Conservation (phyloP, 2,888 invertebrate species). For the Morpho achilles region DNA sequence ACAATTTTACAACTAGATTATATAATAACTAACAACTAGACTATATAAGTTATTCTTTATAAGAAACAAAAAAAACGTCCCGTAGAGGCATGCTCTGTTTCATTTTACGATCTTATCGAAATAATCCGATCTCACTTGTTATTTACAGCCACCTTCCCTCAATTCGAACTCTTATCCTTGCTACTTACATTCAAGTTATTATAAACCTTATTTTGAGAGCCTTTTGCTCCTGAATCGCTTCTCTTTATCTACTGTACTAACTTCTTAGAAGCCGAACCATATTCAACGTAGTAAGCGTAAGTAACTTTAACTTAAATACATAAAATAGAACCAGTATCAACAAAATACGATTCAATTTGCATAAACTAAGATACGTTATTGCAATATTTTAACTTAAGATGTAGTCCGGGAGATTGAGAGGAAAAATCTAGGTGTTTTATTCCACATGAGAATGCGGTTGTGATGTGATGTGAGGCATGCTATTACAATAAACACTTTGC, state of each 20-base stretch:
- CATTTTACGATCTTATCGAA: slow-evolving; percentile 79
- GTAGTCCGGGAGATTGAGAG: slow-evolving; percentile 60
- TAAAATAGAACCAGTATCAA: slow-evolving; percentile 42
- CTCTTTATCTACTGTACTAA: slow-evolving; percentile 38
- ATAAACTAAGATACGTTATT: slow-evolving; percentile 34
- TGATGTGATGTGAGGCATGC: slow-evolving; percentile 53
- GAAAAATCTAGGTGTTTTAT: slow-evolving; percentile 76
- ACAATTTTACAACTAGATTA: too few species aligned
- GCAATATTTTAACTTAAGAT: slow-evolving; percentile 46
- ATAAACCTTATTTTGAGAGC: slow-evolving; percentile 48
- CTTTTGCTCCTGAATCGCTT: slow-evolving; percentile 49
- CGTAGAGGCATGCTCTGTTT: slow-evolving; percentile 69
- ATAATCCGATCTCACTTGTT: slow-evolving; percentile 77
- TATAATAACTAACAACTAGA: too few species aligned
- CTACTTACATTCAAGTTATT: slow-evolving; percentile 45
- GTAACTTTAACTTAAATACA: slow-evolving; percentile 42
- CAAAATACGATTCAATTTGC: slow-evolving; percentile 54
- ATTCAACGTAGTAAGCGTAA: slow-evolving; percentile 39
- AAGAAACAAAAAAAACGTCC: slow-evolving; percentile 49
- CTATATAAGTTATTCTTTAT: background rate
- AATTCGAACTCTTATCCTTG: slow-evolving; percentile 46
- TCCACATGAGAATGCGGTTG: slow-evolving; percentile 64
- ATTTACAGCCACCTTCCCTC: slow-evolving; percentile 73
- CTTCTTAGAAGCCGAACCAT: slow-evolving; percentile 48
- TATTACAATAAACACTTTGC: slow-evolving; percentile 71